Evolutionary conservation across 2,797 vertebrate species (phyloP).

Genomic region (Yasuhikotakia modesta): DNA sequence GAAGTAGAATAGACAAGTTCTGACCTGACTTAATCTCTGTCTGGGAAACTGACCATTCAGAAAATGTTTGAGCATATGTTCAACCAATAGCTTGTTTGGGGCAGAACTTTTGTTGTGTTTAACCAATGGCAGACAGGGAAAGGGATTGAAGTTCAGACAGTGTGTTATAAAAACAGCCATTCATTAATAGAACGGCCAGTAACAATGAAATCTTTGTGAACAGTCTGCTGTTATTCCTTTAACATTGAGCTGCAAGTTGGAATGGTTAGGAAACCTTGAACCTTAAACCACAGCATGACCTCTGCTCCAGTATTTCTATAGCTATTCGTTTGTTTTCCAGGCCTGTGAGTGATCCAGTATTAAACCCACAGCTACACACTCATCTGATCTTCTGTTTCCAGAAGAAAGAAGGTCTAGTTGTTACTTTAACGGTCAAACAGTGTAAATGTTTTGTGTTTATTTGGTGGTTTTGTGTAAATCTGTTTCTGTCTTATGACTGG

Average conservation of each 20-base stretch:
- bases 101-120: too few relatives aligned
- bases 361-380: neutral
- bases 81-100: too few relatives aligned
- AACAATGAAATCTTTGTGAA: constrained; percentile 2
- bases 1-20: too few relatives aligned
- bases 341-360: neutral
- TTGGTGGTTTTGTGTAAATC: neutral
- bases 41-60: too few relatives aligned
- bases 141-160: too few relatives aligned
- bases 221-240: neutral
- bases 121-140: too few relatives aligned
- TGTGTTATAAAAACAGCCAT: neutral
- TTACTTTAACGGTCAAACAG: too few relatives aligned
- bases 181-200: constrained; percentile 5
- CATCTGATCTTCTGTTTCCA: neutral
- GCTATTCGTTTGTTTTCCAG: neutral
- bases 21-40: too few relatives aligned
- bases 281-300: neutral
- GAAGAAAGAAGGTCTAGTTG: too few relatives aligned
- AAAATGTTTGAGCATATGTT: too few relatives aligned
- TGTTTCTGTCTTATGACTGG: neutral
- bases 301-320: neutral
- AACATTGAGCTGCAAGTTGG: neutral
- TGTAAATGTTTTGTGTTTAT: too few relatives aligned
- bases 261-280: neutral